These are phyloP conservation scores for Amorpha juglandis DNA, from an alignment of 2,888 invertebrate genomes.

Conservation along the genomic window DNA sequence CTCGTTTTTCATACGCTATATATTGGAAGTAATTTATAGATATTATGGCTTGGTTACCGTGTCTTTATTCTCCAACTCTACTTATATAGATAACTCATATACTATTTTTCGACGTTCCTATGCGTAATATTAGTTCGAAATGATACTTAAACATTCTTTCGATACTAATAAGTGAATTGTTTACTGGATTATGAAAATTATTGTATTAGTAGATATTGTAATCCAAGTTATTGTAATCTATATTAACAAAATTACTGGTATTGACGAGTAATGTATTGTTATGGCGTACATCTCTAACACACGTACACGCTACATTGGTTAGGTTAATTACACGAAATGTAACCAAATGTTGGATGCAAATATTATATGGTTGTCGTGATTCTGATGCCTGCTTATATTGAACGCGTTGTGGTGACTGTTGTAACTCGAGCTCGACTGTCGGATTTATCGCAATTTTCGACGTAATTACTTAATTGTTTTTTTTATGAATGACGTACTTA, in stretches of 20 bases:
- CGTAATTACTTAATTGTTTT: background rate
- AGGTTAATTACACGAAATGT: too few relatives aligned
- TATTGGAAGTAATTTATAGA: too few relatives aligned
- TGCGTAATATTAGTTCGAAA: background rate
- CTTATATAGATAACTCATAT: background rate
- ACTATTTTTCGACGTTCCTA: background rate
- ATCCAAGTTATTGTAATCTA: background rate
- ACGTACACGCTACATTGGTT: too few relatives aligned
- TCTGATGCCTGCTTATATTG: background rate
- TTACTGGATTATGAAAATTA: background rate
- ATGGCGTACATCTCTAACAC: background rate
- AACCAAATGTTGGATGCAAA: background rate
- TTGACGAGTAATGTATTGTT: background rate
- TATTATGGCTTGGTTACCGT: background rate
- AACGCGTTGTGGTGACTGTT: background rate
- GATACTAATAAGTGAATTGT: background rate
- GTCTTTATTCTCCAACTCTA: background rate
- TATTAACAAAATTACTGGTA: background rate
- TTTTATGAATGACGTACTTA: slow-evolving; percentile 2
- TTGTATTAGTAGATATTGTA: background rate
- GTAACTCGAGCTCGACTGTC: background rate
- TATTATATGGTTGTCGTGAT: background rate
- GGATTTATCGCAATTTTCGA: too few relatives aligned
- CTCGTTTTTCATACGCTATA: too few relatives aligned
- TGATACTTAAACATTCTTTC: background rate